Evolutionary conservation across 2,797 vertebrate species (phyloP).

Genomic region (Echeneis naucrates): DNA sequence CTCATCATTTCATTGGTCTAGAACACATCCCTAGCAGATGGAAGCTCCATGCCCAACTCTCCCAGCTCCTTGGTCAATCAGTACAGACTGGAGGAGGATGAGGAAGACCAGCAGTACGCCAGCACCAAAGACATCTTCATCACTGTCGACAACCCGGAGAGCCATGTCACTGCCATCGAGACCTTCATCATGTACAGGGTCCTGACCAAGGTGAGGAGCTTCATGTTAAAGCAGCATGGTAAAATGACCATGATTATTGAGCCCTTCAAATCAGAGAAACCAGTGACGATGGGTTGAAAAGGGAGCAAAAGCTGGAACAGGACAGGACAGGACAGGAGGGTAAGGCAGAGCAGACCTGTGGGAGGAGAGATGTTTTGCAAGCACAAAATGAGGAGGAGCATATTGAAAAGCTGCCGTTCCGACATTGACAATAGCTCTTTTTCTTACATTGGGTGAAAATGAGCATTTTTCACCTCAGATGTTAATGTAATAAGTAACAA

Average conservation of each 20-base stretch:
- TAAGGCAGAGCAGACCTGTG: too few species aligned
- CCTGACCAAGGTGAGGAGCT: conserved; percentile 89
- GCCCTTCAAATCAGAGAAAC: too few species aligned
- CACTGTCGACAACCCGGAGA: conserved; percentile 94
- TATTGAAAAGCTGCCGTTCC: background rate
- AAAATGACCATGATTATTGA: background rate
- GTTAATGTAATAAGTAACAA: too few species aligned
- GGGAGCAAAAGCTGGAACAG: background rate
- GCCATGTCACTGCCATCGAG: conserved; percentile 94
- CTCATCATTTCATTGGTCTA: conserved; percentile 56
- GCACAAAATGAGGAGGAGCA: background rate
- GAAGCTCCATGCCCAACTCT: conserved; percentile 87
- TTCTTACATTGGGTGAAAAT: too few species aligned
- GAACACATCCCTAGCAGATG: conserved; percentile 87
- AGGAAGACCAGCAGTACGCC: conserved; percentile 53
- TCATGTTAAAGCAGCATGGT: background rate
- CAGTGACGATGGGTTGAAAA: too few species aligned
- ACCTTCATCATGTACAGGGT: conserved; percentile 95
- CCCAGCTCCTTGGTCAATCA: conserved; percentile 95
- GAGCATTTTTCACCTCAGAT: too few species aligned
- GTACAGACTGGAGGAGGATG: conserved; percentile 89
- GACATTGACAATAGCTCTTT: background rate
- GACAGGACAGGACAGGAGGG: too few species aligned
- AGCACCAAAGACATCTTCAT: conserved; percentile 91
- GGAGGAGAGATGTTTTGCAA: too few species aligned